Percentiles rank a stretch among this genome's conserved stretches.
These are phyloP conservation scores for Halichondria panicea DNA, from an alignment of 37 sponge, comb jelly and placozoan species.

Conservation along the genomic window DNA sequence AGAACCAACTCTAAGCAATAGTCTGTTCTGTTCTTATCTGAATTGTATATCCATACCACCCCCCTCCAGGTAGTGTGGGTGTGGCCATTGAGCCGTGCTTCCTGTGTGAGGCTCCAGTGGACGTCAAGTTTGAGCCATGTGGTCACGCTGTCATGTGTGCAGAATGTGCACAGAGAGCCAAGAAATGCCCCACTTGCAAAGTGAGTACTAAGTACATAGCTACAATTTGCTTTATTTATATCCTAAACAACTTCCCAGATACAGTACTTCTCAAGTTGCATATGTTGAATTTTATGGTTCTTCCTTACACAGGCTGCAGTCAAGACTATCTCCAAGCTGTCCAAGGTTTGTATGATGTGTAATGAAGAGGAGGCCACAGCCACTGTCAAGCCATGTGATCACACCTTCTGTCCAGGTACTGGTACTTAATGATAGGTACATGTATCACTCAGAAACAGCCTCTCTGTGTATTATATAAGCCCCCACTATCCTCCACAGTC, in stretches of 20 bases:
- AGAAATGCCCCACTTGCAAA: conserved; percentile 82
- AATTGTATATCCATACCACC: too few species aligned
- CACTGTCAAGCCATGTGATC: conserved; percentile 79
- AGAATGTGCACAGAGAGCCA: conserved; percentile 61
- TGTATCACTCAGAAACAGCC: too few species aligned
- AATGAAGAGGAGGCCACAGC: conserved; percentile 56
- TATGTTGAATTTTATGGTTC: background rate
- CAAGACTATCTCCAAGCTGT: conserved; percentile 17
- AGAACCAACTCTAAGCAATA: too few species aligned
- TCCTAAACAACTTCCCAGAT: too few species aligned
- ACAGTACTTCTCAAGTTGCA: too few species aligned
- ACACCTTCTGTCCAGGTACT: conserved; percentile 82
- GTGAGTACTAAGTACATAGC: too few species aligned
- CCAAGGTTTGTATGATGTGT: conserved; percentile 69
- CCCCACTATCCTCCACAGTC: too few species aligned
- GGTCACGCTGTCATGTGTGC: conserved; percentile 74
- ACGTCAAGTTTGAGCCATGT: conserved; percentile 76
- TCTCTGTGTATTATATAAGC: too few species aligned
- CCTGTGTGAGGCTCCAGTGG: conserved; percentile 68
- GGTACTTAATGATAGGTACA: too few species aligned
- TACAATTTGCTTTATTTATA: too few species aligned
- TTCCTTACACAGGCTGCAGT: conserved; percentile 35
- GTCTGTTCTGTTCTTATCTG: too few species aligned
- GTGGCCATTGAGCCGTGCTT: conserved; percentile 41
- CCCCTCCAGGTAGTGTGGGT: too few species aligned